Percentiles rank a stretch among this genome's conserved stretches.
phyloP scores from a whole-genome alignment of 2,888 invertebrate species.

The Archaeoteleia sp. region DNA sequence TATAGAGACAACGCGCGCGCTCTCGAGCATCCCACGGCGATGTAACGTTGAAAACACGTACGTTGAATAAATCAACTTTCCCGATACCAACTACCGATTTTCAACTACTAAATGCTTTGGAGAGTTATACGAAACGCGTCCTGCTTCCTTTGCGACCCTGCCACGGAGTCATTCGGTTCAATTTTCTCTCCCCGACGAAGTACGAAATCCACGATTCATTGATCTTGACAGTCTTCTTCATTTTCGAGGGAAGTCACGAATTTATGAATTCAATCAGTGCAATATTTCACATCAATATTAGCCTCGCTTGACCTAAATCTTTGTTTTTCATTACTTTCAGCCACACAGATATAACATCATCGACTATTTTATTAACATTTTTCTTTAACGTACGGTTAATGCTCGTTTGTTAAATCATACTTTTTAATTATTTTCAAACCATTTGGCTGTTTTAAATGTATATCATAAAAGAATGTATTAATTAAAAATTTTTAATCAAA shows the following conservation, averaged over 20 bases:
- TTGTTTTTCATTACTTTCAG: slow-evolving; percentile 22
- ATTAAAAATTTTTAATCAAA: too few relatives aligned
- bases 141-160: background rate
- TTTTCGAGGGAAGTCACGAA: slow-evolving; percentile 43
- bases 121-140: background rate
- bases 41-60: slow-evolving; percentile 4
- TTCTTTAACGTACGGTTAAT: too few relatives aligned
- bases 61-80: slow-evolving; percentile 19
- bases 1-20: slow-evolving; percentile 12
- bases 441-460: too few relatives aligned
- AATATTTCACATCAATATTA: slow-evolving; percentile 32
- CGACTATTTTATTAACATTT: too few relatives aligned
- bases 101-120: background rate
- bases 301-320: slow-evolving; percentile 44
- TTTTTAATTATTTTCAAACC: too few relatives aligned
- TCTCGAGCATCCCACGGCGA: background rate
- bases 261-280: slow-evolving; percentile 47
- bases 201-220: slow-evolving; percentile 33
- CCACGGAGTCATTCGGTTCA: slow-evolving; percentile 13
- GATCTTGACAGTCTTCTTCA: slow-evolving; percentile 48
- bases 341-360: slow-evolving; percentile 4
- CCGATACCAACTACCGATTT: slow-evolving; percentile 18
- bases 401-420: too few relatives aligned
- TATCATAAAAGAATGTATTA: too few relatives aligned
- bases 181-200: slow-evolving; percentile 14